phyloP scores from a whole-genome alignment of 2,113 vertebrate species.

The Vireo altiloquus region DNA sequence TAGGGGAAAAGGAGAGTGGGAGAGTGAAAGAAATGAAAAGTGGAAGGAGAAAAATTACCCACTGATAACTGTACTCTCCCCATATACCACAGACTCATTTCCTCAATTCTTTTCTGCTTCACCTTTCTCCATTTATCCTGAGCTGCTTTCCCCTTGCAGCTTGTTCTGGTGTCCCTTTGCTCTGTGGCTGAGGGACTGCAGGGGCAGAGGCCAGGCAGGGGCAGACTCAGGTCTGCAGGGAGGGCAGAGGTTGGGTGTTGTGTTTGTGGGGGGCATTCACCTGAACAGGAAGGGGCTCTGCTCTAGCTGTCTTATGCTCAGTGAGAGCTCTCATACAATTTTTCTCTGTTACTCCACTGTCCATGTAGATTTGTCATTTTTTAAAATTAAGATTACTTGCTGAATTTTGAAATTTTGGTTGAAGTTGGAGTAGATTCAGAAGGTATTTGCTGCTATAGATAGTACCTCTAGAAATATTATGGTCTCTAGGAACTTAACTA shows the following conservation, averaged over 20 bases:
- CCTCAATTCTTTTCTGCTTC: not conserved
- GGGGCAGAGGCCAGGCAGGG: too few relatives aligned
- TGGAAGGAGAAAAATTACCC: not conserved
- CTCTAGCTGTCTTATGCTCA: not conserved
- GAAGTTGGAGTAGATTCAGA: not conserved
- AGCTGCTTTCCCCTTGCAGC: accelerated
- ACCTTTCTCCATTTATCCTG: not conserved
- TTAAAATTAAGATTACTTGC: not conserved
- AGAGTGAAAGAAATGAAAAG: not conserved
- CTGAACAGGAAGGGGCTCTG: not conserved
- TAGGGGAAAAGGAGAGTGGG: not conserved
- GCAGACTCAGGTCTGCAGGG: not conserved
- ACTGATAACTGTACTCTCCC: not conserved
- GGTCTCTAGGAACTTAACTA: not conserved
- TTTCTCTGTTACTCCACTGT: not conserved
- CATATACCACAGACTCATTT: not conserved
- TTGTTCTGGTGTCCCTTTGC: not conserved
- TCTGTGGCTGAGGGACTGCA: not conserved
- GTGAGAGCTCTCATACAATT: not conserved
- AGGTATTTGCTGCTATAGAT: not conserved
- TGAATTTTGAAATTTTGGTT: not conserved
- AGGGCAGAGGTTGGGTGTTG: not conserved
- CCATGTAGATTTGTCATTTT: not conserved
- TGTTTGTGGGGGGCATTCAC: not conserved
- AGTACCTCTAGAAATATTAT: not conserved